Evolutionary conservation across 2,888 invertebrate genomes (phyloP).

Genomic region (Drosophila sordidula): DNA sequence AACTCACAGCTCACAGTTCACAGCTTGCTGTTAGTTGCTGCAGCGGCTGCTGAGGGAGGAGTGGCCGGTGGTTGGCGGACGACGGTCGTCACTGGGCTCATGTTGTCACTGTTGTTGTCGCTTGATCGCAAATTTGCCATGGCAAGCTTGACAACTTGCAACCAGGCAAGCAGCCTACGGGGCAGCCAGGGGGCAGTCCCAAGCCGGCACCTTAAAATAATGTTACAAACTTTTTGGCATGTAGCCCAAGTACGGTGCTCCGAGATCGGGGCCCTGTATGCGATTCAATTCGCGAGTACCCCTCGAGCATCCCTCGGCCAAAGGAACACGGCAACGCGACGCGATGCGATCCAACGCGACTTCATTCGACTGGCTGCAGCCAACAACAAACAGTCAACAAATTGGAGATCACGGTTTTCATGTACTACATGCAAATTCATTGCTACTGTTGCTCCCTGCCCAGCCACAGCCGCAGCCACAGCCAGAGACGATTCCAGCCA

Average conservation of each 20-base stretch:
- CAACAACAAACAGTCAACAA: slow-evolving; percentile 73
- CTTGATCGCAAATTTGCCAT: slow-evolving; percentile 78
- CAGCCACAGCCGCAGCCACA: slow-evolving; percentile 30
- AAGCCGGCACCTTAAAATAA: slow-evolving; percentile 76
- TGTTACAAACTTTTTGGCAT: slow-evolving; percentile 79
- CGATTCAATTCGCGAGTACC: slow-evolving; percentile 59
- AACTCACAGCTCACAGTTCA: slow-evolving; percentile 62
- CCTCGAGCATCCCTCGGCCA: slow-evolving; percentile 13
- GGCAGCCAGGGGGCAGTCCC: slow-evolving; percentile 20
- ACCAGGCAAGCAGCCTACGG: slow-evolving; percentile 31
- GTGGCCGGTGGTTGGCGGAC: slow-evolving; percentile 11
- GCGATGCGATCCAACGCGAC: slow-evolving; percentile 28
- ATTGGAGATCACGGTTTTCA: slow-evolving; percentile 85
- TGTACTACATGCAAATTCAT: slow-evolving; percentile 85
- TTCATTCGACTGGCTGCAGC: slow-evolving; percentile 35
- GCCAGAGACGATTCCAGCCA: neutral
- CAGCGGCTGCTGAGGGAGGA: neutral
- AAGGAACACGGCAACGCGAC: slow-evolving; percentile 20
- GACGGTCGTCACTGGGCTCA: slow-evolving; percentile 68
- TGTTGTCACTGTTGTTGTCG: slow-evolving; percentile 79
- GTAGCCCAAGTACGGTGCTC: slow-evolving; percentile 68
- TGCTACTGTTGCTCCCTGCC: slow-evolving; percentile 82
- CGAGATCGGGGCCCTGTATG: slow-evolving; percentile 68
- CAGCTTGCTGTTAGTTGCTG: slow-evolving; percentile 42
- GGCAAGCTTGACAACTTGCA: slow-evolving; percentile 78